These are phyloP conservation scores for Spisula subtruncata DNA, from an alignment of 2,888 invertebrate species.

Conservation along the genomic window DNA sequence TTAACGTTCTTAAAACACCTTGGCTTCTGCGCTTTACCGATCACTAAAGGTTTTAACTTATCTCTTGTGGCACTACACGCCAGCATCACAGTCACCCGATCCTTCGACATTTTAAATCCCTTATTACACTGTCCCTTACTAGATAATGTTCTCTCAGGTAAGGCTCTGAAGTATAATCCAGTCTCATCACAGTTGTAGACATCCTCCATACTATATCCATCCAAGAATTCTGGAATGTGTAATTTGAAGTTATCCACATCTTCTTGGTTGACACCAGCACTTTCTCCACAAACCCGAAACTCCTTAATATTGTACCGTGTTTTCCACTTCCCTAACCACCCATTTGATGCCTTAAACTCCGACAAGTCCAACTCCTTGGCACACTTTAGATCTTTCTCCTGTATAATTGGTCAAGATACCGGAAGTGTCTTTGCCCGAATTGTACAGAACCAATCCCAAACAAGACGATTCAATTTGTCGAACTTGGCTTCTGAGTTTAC, in stretches of 20 bases:
- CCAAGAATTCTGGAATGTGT: conserved; percentile 50
- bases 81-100: no score
- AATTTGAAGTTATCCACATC: conserved; percentile 45
- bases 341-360: conserved; percentile 59
- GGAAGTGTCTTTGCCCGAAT: conserved; percentile 36
- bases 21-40: conserved; percentile 64
- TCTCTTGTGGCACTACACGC: no score
- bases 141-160: conserved; percentile 71
- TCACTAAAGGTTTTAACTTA: no score
- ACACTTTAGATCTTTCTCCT: conserved; percentile 49
- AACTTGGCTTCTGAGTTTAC: conserved; percentile 33
- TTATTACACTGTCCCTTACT: no score
- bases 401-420: conserved; percentile 53
- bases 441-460: conserved; percentile 59
- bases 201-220: conserved; percentile 51
- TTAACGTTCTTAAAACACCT: conserved; percentile 65
- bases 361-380: conserved; percentile 32
- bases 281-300: conserved; percentile 45
- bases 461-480: conserved; percentile 50
- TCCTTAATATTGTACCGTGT: conserved; percentile 37
- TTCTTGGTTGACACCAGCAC: conserved; percentile 46
- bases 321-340: conserved; percentile 54
- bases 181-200: conserved; percentile 75
- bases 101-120: no score
- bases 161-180: conserved; percentile 62